Evolutionary conservation across 2,797 vertebrate genomes (phyloP), one percentile per base, ranked within the genome.

Genomic region (Lindbergichthys nudifrons): DNA sequence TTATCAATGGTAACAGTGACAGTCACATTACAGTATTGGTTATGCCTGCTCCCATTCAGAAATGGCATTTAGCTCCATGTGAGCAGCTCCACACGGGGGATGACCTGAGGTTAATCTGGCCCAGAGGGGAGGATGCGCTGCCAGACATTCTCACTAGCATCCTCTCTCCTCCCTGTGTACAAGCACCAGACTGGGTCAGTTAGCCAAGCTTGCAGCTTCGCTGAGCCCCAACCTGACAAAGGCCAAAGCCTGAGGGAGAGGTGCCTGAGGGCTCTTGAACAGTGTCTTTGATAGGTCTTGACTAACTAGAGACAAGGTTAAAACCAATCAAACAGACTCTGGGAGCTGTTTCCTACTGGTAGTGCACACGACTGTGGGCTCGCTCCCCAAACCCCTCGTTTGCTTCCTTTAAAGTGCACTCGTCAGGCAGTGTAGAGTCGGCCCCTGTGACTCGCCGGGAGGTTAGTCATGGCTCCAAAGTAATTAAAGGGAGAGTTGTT

Each of bases 401-500:
- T 88, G 83, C 80, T 82, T 81, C 79, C 80, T 92, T 91, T 88
- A 92, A 92, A 93, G 89, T 89, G 84, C 90, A 87, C 88, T 91
- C 84, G 75, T 87, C 89, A 86, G 89, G 89, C 92, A 72, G 87
- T 81, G 87, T 89, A 82, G 85, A 89, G 88, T 88, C 86, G 81
- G 89, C 90, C 85, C 88, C 79, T 80, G 82, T 83, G 87, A 90
- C 92, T 90, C 81, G 83, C 90, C 75, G 83, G 84, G 88, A 93
- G 89, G 92, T 94, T 91, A 92, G 91, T 91, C 91, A 91, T 90
- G 91, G 91, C 92, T 93, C 92, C 88, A 88, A 93, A 93, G 92
- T 93, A 94, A 94, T 94, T 93, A 94, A 95, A 93, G 89, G 87
- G 91, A 93, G 91, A 93, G 92, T 92, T 94, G 90, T 94, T 93